Percentiles rank a stretch among this genome's conserved stretches.
Conservation (phyloP, 2,113 vertebrate genomes). For the Dasypus novemcinctus region DNA sequence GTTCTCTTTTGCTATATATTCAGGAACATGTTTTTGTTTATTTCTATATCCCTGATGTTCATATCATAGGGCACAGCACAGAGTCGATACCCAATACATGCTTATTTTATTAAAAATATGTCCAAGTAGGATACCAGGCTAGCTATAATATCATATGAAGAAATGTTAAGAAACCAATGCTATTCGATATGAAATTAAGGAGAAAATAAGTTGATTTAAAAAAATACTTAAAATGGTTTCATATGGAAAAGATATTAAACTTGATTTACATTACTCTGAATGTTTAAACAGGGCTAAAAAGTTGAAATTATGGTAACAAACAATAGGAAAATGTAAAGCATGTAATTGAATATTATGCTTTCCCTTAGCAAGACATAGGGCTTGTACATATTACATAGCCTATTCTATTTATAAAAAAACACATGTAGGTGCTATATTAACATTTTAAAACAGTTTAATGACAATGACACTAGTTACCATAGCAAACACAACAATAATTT, state of each 20-base stretch:
- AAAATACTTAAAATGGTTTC: not conserved
- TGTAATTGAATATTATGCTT: not conserved
- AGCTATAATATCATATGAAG: not conserved
- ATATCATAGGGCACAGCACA: not conserved
- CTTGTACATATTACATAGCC: not conserved
- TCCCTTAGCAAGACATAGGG: not conserved
- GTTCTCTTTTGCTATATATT: not conserved
- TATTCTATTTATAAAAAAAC: not conserved
- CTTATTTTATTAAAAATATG: not conserved
- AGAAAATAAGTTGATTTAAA: not conserved
- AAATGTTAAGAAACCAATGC: not conserved
- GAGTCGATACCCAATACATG: not conserved
- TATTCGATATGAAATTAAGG: not conserved
- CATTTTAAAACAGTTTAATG: not conserved
- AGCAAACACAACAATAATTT: not conserved
- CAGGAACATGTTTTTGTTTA: not conserved
- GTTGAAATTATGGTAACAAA: not conserved
- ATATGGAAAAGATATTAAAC: not conserved
- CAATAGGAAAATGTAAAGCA: not conserved
- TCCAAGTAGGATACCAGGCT: not conserved
- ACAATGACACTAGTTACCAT: not conserved
- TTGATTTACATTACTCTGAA: not conserved
- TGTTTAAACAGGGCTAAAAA: not conserved
- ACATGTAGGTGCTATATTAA: not conserved
- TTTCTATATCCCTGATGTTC: not conserved